These are phyloP conservation scores for Suncus etruscus DNA, from an alignment of 2,113 vertebrate species.

Conservation along the genomic window DNA sequence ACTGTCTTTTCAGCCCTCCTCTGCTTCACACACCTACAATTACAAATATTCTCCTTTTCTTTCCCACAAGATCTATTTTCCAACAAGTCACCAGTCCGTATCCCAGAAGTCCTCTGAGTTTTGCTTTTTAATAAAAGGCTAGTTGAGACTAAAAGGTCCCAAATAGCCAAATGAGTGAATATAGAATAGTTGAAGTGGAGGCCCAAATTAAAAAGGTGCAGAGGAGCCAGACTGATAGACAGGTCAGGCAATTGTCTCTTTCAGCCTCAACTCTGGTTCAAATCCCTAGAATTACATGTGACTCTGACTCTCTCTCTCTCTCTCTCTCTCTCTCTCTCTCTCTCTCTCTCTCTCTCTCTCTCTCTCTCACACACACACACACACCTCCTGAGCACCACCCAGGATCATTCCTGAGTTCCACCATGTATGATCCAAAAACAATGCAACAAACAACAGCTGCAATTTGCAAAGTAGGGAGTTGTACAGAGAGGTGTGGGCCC, in stretches of 20 bases:
- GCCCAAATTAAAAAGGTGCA: too few relatives aligned
- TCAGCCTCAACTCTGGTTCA: too few relatives aligned
- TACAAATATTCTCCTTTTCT: not conserved
- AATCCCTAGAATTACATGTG: not conserved
- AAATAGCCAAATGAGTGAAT: slow-evolving; percentile 42
- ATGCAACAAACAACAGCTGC: too few relatives aligned
- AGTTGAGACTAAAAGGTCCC: slow-evolving; percentile 6
- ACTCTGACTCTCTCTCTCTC: not conserved
- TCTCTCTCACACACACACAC: not conserved
- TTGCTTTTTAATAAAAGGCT: slow-evolving; percentile 39
- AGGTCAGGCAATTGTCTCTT: too few relatives aligned
- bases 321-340: not conserved
- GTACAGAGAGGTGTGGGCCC: too few relatives aligned
- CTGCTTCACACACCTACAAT: not conserved
- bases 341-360: not conserved
- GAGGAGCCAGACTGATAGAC: not conserved
- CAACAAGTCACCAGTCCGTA: not conserved
- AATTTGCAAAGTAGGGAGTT: too few relatives aligned
- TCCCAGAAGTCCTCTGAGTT: not conserved
- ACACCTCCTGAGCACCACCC: not conserved
- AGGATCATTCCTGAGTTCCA: not conserved
- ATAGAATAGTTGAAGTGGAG: not conserved
- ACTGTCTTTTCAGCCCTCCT: not conserved
- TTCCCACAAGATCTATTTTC: slow-evolving; percentile 29
- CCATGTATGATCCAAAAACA: not conserved